Percentiles rank a stretch among this genome's conserved stretches.
Evolutionary conservation across 2,113 vertebrate species (phyloP).

Genomic region (Python bivittatus): DNA sequence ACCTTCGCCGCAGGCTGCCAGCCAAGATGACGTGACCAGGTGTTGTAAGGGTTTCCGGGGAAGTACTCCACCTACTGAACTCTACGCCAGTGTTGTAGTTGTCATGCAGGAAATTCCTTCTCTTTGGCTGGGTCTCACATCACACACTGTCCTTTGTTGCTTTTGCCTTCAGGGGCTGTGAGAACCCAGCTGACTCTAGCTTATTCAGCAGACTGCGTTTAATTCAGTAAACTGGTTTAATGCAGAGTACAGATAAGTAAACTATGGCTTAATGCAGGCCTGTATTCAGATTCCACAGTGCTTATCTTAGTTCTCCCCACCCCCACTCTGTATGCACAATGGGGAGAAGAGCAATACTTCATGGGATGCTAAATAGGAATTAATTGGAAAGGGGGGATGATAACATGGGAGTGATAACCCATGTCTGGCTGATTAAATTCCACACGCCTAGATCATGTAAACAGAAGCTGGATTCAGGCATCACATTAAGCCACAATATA

Average conservation of each 20-base stretch:
- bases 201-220: not conserved
- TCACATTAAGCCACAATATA: not conserved
- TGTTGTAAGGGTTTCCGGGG: constrained; percentile 23
- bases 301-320: not conserved
- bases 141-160: not conserved
- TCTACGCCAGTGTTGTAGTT: not conserved
- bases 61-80: constrained; percentile 1
- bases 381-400: not conserved
- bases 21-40: constrained; percentile 13
- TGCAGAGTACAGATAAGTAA: not conserved
- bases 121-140: not conserved
- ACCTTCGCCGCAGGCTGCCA: constrained; percentile 7
- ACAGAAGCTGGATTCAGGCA: not conserved
- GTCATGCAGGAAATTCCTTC: not conserved
- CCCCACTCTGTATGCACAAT: not conserved
- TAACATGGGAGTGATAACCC: not conserved
- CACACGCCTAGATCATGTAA: not conserved
- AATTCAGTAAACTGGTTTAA: not conserved
- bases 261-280: not conserved
- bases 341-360: not conserved
- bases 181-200: not conserved
- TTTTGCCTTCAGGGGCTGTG: not conserved
- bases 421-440: not conserved
- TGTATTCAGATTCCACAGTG: not conserved
- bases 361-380: not conserved